These are phyloP conservation scores for Pseudomyrmex concolor DNA, from an alignment of 1,140 invertebrate genomes.

Conservation along the genomic window DNA sequence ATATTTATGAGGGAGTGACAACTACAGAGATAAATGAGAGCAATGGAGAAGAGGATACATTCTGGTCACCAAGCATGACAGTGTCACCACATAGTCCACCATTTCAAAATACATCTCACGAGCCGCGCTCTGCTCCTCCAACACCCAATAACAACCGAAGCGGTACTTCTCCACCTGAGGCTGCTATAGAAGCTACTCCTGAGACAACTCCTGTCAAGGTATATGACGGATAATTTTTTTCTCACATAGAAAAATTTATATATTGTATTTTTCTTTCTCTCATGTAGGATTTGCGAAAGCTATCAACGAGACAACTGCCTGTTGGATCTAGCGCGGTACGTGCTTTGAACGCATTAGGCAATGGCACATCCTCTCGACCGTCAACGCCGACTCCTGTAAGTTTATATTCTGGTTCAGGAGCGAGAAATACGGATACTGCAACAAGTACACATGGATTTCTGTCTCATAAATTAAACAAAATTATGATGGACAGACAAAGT, in stretches of 20 bases:
- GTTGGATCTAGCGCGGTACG: slow-evolving; percentile 88
- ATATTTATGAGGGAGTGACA: slow-evolving; percentile 65
- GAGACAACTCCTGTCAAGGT: slow-evolving; percentile 94
- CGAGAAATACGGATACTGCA: slow-evolving; percentile 63
- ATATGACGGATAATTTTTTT: slow-evolving; percentile 59
- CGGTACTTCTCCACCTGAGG: slow-evolving; percentile 90
- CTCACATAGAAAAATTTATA: too few relatives aligned
- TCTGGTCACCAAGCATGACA: slow-evolving; percentile 84
- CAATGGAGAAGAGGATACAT: slow-evolving; percentile 79
- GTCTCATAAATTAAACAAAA: slow-evolving; percentile 80
- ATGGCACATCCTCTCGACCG: slow-evolving; percentile 80
- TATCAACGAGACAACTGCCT: slow-evolving; percentile 81
- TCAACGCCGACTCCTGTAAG: slow-evolving; percentile 79
- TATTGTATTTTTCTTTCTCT: not conserved
- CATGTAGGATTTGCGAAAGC: slow-evolving; percentile 81
- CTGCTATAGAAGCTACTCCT: slow-evolving; percentile 94
- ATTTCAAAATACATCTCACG: slow-evolving; percentile 74
- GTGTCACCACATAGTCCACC: slow-evolving; percentile 80
- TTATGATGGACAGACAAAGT: slow-evolving; percentile 80
- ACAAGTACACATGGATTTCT: slow-evolving; percentile 65
- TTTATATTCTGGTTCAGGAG: slow-evolving; percentile 37
- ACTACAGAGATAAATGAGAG: slow-evolving; percentile 45
- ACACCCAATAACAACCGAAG: slow-evolving; percentile 81
- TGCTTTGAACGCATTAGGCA: slow-evolving; percentile 86
- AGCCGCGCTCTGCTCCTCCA: slow-evolving; percentile 80